phyloP scores from a whole-genome alignment of 2,797 vertebrate species.

The Melanotaenia boesemani region DNA sequence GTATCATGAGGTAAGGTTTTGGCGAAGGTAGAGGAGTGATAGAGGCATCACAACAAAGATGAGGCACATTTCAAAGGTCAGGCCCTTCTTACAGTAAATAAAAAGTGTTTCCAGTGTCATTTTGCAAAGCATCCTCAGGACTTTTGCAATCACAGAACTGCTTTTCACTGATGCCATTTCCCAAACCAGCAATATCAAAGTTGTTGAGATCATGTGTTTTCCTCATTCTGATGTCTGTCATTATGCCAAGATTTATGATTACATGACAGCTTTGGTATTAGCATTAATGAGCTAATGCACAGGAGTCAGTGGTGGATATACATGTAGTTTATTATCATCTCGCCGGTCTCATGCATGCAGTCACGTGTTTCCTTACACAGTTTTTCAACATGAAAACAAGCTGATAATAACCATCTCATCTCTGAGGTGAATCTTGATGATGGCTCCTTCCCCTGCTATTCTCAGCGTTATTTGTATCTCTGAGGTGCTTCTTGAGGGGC shows the following conservation, averaged over 20 bases:
- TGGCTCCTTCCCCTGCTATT: conserved; percentile 29
- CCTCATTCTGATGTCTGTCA: not conserved
- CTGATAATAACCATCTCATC: conserved; percentile 26
- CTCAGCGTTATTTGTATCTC: conserved; percentile 50
- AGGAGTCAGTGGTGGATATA: too few species aligned
- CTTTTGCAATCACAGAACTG: too few species aligned
- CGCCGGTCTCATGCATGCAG: not conserved
- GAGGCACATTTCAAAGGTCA: not conserved
- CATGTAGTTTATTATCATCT: not conserved
- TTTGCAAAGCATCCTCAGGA: not conserved
- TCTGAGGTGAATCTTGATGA: conserved; percentile 42
- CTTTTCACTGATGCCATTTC: not conserved
- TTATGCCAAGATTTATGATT: too few species aligned
- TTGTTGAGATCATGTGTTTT: not conserved
- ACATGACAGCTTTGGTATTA: too few species aligned
- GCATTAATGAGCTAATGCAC: too few species aligned
- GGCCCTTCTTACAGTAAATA: not conserved
- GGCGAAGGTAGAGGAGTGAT: not conserved
- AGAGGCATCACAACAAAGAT: not conserved
- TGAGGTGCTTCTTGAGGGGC: conserved; percentile 47
- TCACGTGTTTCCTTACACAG: not conserved
- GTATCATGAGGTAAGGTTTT: conserved; percentile 18
- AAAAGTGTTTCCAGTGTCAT: not conserved
- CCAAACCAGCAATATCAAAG: not conserved
- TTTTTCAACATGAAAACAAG: not conserved